These are phyloP conservation scores for Stenurella melanura DNA, from an alignment of 2,888 invertebrate species.

Conservation along the genomic window DNA sequence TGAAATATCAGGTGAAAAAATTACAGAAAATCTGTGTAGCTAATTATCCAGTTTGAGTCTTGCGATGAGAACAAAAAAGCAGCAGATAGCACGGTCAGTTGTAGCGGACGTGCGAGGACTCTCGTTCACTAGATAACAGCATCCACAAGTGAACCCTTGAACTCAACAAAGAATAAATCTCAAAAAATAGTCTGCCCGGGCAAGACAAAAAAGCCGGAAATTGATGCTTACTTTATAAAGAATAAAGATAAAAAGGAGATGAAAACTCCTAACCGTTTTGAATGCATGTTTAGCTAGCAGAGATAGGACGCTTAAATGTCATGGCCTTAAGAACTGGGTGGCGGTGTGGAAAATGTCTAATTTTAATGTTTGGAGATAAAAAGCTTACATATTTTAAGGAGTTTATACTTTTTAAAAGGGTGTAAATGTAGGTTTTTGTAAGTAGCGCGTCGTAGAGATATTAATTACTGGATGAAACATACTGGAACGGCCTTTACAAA, in stretches of 20 bases:
- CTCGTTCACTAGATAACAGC: neutral
- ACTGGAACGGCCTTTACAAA: too few relatives aligned
- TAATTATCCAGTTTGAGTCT: neutral
- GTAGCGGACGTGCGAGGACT: neutral
- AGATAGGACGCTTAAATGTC: neutral
- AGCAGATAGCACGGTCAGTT: neutral
- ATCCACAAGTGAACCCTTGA: neutral
- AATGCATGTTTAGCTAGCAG: neutral
- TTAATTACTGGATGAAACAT: too few relatives aligned
- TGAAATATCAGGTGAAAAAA: too few relatives aligned
- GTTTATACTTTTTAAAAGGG: too few relatives aligned
- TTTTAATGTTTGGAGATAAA: too few relatives aligned
- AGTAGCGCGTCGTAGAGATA: too few relatives aligned
- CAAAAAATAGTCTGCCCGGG: neutral
- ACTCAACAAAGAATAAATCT: neutral
- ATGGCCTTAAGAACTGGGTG: neutral
- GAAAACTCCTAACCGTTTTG: neutral
- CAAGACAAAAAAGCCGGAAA: slow-evolving; percentile 6
- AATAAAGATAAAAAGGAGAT: slow-evolving; percentile 4
- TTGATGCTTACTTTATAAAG: neutral
- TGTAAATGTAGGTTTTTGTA: too few relatives aligned
- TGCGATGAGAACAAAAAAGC: neutral
- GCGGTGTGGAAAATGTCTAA: too few relatives aligned
- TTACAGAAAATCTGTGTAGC: neutral
- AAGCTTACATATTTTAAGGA: too few relatives aligned